phyloP scores from a whole-genome alignment of 2,113 vertebrate species.

The Illadopsis cleaveri region DNA sequence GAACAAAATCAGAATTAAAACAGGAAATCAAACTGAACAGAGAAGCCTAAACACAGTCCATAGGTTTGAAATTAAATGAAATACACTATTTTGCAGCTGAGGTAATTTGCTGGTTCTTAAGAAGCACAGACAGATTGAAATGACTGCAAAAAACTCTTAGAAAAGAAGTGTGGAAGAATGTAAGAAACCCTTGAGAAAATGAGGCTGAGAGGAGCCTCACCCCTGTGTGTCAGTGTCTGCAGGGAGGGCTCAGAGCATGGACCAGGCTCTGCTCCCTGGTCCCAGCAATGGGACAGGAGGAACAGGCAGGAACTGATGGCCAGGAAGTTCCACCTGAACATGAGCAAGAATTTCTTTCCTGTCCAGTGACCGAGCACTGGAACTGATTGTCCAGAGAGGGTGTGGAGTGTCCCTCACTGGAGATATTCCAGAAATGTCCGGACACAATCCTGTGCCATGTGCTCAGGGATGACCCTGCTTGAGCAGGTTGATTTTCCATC shows the following conservation, averaged over 20 bases:
- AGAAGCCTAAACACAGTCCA: not conserved
- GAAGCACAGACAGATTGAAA: not conserved
- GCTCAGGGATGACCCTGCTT: not conserved
- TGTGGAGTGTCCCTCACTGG: not conserved
- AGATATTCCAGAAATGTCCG: fast-evolving
- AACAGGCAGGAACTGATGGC: fast-evolving
- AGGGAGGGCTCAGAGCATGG: not conserved
- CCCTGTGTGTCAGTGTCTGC: not conserved
- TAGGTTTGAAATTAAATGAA: not conserved
- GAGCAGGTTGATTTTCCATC: not conserved
- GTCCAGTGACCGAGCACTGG: fast-evolving
- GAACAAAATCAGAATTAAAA: not conserved
- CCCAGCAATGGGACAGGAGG: not conserved
- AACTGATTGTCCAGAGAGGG: fast-evolving
- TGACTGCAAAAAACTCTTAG: not conserved
- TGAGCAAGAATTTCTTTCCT: fast-evolving
- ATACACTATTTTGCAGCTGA: not conserved
- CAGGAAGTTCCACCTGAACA: not conserved
- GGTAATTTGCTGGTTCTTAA: not conserved
- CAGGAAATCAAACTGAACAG: not conserved
- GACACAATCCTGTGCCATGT: not conserved
- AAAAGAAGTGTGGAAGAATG: not conserved
- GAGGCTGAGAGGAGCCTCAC: not conserved
- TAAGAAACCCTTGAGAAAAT: not conserved
- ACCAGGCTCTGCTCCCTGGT: fast-evolving